These are phyloP conservation scores for Onychostruthus taczanowskii DNA, from an alignment of 2,113 vertebrate genomes.

Conservation along the genomic window DNA sequence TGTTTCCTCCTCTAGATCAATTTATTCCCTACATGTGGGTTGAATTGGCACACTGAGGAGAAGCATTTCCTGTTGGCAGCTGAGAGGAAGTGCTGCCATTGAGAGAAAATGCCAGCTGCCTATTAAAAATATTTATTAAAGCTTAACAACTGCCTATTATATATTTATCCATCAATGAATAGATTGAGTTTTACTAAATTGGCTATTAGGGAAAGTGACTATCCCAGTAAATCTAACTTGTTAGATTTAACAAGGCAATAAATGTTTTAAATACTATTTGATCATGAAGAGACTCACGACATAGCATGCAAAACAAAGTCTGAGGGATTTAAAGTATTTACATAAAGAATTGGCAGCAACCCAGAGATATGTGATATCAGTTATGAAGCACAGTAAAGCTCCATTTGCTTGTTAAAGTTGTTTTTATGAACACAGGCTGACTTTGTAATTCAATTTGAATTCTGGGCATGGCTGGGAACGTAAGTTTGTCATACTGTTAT, in stretches of 20 bases:
- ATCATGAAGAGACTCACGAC: conserved; percentile 39
- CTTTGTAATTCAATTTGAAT: conserved; percentile 30
- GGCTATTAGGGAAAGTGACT: conserved; percentile 58
- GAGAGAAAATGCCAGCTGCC: conserved; percentile 14
- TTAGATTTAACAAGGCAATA: conserved; percentile 64
- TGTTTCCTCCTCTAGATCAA: background rate
- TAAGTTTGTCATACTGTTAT: background rate
- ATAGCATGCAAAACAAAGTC: background rate
- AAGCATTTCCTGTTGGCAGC: conserved; percentile 49
- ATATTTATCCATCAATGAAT: conserved; percentile 18
- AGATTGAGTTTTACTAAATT: conserved; percentile 47
- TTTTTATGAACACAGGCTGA: background rate
- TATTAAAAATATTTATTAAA: conserved; percentile 51
- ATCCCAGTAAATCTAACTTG: conserved; percentile 48
- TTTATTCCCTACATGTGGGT: background rate
- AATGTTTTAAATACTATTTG: conserved; percentile 50
- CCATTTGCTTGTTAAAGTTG: background rate
- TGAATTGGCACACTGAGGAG: conserved; percentile 41
- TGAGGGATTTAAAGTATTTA: background rate
- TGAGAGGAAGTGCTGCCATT: conserved; percentile 3
- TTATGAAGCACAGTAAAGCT: background rate
- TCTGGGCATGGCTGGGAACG: background rate
- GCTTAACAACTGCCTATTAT: conserved; percentile 7
- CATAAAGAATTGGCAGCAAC: conserved; percentile 3
- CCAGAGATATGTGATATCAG: background rate